phyloP scores from a whole-genome alignment of 2,113 vertebrate species.

The Eptesicus fuscus region DNA sequence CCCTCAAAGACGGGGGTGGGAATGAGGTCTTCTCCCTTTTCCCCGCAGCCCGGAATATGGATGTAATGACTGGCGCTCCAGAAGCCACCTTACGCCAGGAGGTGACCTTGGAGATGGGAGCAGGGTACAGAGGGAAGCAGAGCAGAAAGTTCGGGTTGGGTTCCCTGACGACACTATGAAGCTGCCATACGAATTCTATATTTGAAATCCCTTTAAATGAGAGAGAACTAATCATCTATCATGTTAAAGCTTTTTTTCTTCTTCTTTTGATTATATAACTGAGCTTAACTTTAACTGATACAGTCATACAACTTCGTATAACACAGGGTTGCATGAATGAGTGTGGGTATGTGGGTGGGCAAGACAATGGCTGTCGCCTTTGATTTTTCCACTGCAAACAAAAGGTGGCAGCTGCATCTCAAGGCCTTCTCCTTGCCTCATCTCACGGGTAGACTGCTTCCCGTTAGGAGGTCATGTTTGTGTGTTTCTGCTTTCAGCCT shows the following conservation, averaged over 20 bases:
- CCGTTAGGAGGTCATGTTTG: neutral
- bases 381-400: neutral
- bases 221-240: neutral
- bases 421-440: neutral
- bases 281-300: neutral
- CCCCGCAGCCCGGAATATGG: neutral
- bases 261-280: neutral
- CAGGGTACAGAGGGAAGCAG: neutral
- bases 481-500: neutral
- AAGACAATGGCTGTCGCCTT: neutral
- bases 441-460: neutral
- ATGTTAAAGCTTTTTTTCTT: neutral
- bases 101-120: neutral
- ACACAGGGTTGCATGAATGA: neutral
- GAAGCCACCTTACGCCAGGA: neutral
- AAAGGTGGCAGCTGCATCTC: neutral
- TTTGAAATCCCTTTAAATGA: neutral
- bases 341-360: neutral
- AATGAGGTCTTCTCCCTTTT: neutral
- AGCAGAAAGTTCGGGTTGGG: neutral
- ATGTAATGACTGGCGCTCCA: neutral
- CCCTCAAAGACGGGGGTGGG: neutral
- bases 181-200: neutral
- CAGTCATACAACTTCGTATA: neutral
- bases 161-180: neutral